These are phyloP conservation scores for Timema podura DNA, from an alignment of 2,888 invertebrate species.

Conservation along the genomic window DNA sequence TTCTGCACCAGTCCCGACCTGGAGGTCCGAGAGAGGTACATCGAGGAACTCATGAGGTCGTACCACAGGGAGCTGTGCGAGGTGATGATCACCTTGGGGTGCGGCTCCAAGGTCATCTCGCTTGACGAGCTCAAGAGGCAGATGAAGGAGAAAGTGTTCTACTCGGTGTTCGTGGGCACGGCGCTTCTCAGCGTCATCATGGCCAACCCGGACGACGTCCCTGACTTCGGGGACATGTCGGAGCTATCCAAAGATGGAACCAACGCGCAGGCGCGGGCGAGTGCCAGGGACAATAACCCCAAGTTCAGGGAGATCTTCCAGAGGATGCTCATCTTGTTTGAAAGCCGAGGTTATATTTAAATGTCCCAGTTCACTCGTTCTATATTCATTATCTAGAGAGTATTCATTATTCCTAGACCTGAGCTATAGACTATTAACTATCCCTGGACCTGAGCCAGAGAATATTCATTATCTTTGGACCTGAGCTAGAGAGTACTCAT, in stretches of 20 bases:
- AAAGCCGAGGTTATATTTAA: constrained; percentile 11
- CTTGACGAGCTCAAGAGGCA: constrained; percentile 10
- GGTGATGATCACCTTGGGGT: neutral
- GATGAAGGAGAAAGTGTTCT: constrained; percentile 9
- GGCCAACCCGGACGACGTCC: constrained; percentile 29
- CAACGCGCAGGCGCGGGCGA: constrained; percentile 10
- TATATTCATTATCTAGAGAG: too few relatives aligned
- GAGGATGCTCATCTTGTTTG: constrained; percentile 17
- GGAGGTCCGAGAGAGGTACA: constrained; percentile 5
- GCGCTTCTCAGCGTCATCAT: constrained; percentile 33
- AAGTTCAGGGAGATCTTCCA: constrained; percentile 16
- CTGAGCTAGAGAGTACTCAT: too few relatives aligned
- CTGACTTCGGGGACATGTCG: constrained; percentile 22
- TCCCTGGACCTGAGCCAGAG: too few relatives aligned
- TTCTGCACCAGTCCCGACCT: constrained; percentile 21
- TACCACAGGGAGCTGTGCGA: constrained; percentile 14
- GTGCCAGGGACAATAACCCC: constrained; percentile 12
- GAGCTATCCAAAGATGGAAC: constrained; percentile 2
- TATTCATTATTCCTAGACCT: too few relatives aligned
- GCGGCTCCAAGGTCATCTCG: neutral
- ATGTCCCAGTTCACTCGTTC: too few relatives aligned
- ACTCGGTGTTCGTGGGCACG: constrained; percentile 30
- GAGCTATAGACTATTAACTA: too few relatives aligned
- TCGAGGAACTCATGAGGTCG: constrained; percentile 1
- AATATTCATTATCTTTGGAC: too few relatives aligned